Evolutionary conservation across 2,888 invertebrate species (phyloP), one percentile per base, ranked within the genome.

Genomic region (Dryadula phaetusa): DNA sequence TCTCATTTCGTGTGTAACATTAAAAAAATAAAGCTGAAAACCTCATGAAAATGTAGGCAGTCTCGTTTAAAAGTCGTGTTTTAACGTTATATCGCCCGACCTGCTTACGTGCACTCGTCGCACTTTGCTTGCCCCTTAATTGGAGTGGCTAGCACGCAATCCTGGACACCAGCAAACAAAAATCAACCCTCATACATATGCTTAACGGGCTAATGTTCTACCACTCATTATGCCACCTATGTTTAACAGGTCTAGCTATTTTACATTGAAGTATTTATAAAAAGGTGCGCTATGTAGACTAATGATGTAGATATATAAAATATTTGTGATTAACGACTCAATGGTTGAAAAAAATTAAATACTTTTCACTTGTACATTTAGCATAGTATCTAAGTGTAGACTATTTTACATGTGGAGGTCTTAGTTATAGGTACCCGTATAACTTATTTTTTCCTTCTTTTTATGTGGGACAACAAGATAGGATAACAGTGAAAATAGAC

Each of bases 101-200:
- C 85, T 87, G 88, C 87, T 87, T 87, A 85, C 84, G 83, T 84
- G 84, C 82, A 83, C 86, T 88, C 83, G 83, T 84, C 84, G 87
- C 84, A 86, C 86, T 88, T 87, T 85, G 81, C 86, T 82, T 82
- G 82, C 85, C 83, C 84, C 86, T 86, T 90, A 90, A 90, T 90
- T 90, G 89, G 85, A 88, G 88, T 83, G 86, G 85, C 79, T 82
- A 78, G 46, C 88, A 88, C 87, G 88, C 87, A 80, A 86, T 80
- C 78, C 72, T 77, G 74, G 74, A 79, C 72, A 79, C 75, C 79
- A 67, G 77, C 84, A 87, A 82, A 84, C 82, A 81, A 88, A 87
- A 82, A 79, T 82, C 79, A 72, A 86, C 87, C 77, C 75, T 86
- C 73, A 34, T 66, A 56, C 76, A 61, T 66, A 66, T 66, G 77